phyloP scores from a whole-genome alignment of 2,888 invertebrate species.

The Automeris io region DNA sequence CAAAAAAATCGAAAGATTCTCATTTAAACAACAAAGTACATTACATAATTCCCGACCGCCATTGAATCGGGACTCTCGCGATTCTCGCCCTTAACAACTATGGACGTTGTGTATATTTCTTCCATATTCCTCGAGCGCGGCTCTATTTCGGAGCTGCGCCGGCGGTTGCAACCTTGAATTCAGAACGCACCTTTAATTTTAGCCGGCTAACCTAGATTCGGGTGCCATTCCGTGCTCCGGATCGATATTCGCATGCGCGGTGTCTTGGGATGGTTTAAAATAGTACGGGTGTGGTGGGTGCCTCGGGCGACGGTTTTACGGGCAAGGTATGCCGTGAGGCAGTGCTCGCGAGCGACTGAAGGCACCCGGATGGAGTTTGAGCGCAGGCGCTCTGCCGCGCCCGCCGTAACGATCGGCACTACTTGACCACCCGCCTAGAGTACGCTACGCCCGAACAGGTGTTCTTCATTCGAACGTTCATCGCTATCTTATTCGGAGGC shows the following conservation, averaged over 20 bases:
- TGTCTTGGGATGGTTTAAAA: conserved; percentile 46
- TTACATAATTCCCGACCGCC: conserved; percentile 69
- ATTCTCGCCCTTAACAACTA: conserved; percentile 52
- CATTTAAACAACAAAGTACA: conserved; percentile 54
- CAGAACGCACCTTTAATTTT: conserved; percentile 75
- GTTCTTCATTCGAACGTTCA: conserved; percentile 1
- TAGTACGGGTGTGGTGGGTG: conserved; percentile 48
- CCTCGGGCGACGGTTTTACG: conserved; percentile 34
- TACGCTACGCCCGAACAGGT: conserved; percentile 1
- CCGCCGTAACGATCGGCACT: conserved; percentile 35
- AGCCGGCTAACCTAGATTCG: conserved; percentile 75
- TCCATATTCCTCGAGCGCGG: conserved; percentile 61
- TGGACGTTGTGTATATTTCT: conserved; percentile 43
- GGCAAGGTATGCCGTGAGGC: conserved; percentile 37
- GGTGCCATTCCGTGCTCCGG: conserved; percentile 57
- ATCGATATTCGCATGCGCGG: conserved; percentile 71
- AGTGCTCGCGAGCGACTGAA: conserved; percentile 45
- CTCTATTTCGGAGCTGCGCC: conserved; percentile 67
- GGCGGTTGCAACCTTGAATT: conserved; percentile 72
- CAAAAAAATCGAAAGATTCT: conserved; percentile 24
- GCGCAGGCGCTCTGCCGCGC: conserved; percentile 29
- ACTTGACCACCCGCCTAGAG: conserved; percentile 16
- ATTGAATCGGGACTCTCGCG: conserved; percentile 48
- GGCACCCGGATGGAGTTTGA: conserved; percentile 20
- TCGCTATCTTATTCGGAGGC: not conserved